These are phyloP conservation scores for Rhopilema esculentum DNA, from an alignment of 30 jellyfish, hydroid and myxozoan genomes.

Conservation along the genomic window DNA sequence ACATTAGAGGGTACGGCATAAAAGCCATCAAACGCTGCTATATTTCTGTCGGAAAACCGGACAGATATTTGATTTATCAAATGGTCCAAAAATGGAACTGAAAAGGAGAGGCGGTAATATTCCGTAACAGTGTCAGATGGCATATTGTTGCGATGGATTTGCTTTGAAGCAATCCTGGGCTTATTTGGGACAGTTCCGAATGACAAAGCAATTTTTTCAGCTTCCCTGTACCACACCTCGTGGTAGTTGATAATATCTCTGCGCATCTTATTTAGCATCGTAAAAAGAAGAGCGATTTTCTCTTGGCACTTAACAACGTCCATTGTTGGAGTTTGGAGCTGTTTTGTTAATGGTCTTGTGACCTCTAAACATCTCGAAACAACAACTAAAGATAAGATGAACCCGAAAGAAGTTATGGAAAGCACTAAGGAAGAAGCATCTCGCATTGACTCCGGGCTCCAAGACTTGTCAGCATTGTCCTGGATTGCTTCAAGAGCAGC, in stretches of 20 bases:
- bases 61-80: conserved; percentile 24
- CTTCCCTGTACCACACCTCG: neutral
- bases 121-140: too few species aligned
- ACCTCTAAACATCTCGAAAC: conserved; percentile 44
- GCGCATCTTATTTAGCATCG: neutral
- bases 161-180: conserved; percentile 25
- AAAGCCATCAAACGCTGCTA: conserved; percentile 11
- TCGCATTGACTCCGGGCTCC: conserved; percentile 4
- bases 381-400: conserved; percentile 6
- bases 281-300: too few species aligned
- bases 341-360: conserved; percentile 53
- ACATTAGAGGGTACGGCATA: conserved; percentile 47
- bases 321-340: too few species aligned
- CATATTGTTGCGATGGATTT: conserved; percentile 6
- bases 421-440: conserved; percentile 16
- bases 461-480: conserved; percentile 18
- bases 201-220: neutral
- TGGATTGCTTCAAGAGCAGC: conserved; percentile 16
- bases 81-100: conserved; percentile 49
- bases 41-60: conserved; percentile 45
- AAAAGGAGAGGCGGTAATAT: conserved; percentile 21
- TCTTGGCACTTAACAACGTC: too few species aligned
- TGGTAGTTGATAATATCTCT: neutral
- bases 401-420: neutral
- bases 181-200: neutral